A percentile compares a stretch with the other conserved stretches of the same genome.
Conservation (phyloP, 1,140 invertebrate genomes). For the Aphis gossypii region DNA sequence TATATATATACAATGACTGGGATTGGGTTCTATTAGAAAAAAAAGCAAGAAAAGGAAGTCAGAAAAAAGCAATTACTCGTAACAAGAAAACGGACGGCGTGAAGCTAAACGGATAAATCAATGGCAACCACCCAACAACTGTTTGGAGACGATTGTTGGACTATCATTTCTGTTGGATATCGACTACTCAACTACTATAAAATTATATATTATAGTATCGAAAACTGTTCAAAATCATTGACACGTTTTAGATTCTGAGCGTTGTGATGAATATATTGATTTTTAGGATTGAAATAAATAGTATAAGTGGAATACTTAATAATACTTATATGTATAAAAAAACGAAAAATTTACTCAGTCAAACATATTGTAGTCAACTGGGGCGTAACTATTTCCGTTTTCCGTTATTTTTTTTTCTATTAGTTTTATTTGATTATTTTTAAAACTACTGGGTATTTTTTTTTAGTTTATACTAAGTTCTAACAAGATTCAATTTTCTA, state of each 20-base stretch:
- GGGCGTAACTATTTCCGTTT: neutral
- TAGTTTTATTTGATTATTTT: too few species aligned
- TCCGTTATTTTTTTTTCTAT: neutral
- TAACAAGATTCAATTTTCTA: too few species aligned
- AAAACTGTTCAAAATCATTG: neutral
- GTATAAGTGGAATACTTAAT: neutral
- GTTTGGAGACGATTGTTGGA: constrained; percentile 35
- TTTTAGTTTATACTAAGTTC: too few species aligned
- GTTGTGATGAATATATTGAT: neutral
- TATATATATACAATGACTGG: neutral
- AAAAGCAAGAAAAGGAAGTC: constrained; percentile 38
- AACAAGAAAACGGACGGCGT: constrained; percentile 53
- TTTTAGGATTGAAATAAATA: neutral
- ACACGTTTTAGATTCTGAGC: neutral
- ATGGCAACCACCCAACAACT: constrained; percentile 52
- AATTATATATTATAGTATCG: neutral
- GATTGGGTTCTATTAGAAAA: constrained; percentile 54
- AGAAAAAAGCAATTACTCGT: constrained; percentile 56
- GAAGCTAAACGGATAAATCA: constrained; percentile 54
- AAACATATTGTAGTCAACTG: neutral
- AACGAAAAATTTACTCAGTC: neutral
- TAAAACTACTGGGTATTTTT: too few species aligned
- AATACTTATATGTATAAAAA: neutral
- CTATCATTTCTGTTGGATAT: neutral
- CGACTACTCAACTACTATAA: neutral